Percentiles rank a stretch among this genome's conserved stretches.
phyloP scores from a whole-genome alignment of 2,113 vertebrate genomes.

The Cinclus mexicanus region DNA sequence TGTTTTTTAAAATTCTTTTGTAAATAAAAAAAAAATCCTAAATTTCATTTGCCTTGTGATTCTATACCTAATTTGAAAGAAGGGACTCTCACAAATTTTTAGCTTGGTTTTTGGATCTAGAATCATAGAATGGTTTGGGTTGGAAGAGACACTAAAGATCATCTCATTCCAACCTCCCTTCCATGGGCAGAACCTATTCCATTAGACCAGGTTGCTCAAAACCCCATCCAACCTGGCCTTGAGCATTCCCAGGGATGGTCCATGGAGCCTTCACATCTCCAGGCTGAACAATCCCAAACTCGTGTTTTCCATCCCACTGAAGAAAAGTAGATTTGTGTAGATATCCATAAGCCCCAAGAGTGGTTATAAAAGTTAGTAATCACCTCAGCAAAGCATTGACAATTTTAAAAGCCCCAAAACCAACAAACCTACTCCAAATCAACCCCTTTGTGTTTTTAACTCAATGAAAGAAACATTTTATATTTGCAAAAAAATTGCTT shows the following conservation, averaged over 20 bases:
- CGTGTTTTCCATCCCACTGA: neutral
- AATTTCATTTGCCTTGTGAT: neutral
- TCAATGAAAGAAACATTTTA: neutral
- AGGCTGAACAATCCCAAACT: neutral
- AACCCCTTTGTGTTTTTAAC: neutral
- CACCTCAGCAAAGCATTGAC: neutral
- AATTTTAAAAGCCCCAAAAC: accelerated
- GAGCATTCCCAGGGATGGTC: neutral
- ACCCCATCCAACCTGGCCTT: neutral
- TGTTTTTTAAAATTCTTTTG: neutral
- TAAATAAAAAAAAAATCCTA: neutral
- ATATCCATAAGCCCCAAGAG: neutral
- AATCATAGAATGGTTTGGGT: neutral
- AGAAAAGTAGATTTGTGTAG: neutral
- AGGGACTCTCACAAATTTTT: neutral
- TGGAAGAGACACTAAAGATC: neutral
- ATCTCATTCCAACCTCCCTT: neutral
- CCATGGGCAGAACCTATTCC: neutral
- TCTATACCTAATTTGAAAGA: neutral
- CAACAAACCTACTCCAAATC: too few relatives aligned
- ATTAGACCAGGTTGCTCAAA: neutral
- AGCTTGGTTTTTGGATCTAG: neutral
- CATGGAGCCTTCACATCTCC: neutral
- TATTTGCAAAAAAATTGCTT: neutral
- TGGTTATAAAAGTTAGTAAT: neutral